Conservation (phyloP, 2,113 vertebrate species). For the Pelusios castaneus region DNA sequence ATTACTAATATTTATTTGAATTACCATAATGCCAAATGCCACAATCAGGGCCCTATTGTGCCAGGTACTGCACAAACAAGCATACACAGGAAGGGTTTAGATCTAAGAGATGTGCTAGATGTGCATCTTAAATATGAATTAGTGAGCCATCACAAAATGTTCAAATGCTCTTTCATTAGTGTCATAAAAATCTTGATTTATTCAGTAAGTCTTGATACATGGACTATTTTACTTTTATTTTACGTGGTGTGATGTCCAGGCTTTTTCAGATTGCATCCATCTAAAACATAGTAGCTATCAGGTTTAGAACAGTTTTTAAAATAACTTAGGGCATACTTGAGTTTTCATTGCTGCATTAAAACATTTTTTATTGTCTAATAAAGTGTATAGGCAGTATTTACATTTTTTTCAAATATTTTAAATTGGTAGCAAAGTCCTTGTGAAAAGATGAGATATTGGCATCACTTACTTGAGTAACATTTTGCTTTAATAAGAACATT, state of each 20-base stretch:
- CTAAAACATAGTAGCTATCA: slow-evolving; percentile 38
- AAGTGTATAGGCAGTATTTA: slow-evolving; percentile 66
- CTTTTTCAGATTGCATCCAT: slow-evolving; percentile 49
- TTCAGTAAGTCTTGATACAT: slow-evolving; percentile 37
- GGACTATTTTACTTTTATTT: slow-evolving; percentile 58
- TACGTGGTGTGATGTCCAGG: slow-evolving; percentile 39
- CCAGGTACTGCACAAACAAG: not conserved
- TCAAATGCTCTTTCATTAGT: slow-evolving; percentile 55
- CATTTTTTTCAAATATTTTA: slow-evolving; percentile 68
- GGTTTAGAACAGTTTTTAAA: slow-evolving; percentile 55
- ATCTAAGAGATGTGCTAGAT: not conserved
- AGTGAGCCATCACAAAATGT: slow-evolving; percentile 35
- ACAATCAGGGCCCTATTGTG: not conserved
- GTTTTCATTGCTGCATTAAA: slow-evolving; percentile 66
- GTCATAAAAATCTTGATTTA: slow-evolving; percentile 60
- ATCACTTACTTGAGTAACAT: slow-evolving; percentile 13
- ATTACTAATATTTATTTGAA: not conserved
- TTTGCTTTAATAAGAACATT: not conserved
- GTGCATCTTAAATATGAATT: slow-evolving; percentile 49
- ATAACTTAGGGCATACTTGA: slow-evolving; percentile 64
- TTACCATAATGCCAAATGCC: not conserved
- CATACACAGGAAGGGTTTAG: not conserved
- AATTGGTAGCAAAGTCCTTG: slow-evolving; percentile 28
- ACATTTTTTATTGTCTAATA: slow-evolving; percentile 67
- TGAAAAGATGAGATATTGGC: slow-evolving; percentile 12